phyloP scores from a whole-genome alignment of 2,888 invertebrate genomes.

The Ceramica pisi region DNA sequence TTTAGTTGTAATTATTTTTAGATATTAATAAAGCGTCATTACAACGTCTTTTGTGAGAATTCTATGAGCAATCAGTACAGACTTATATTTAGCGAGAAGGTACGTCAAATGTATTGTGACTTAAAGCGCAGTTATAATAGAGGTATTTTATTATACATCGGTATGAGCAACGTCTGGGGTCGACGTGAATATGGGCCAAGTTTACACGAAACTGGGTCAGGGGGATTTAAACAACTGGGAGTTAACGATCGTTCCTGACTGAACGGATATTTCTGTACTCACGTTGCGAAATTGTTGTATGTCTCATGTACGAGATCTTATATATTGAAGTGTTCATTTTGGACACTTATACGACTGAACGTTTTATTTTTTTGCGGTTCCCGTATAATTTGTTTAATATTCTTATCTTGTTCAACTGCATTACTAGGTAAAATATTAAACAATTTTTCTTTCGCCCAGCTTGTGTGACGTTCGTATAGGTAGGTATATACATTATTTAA shows the following conservation, averaged over 20 bases:
- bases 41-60: conserved; percentile 1
- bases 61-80: conserved; percentile 7
- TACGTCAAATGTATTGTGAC: conserved; percentile 20
- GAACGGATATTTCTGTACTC: conserved; percentile 79
- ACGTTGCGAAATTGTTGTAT: conserved; percentile 53
- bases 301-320: conserved; percentile 24
- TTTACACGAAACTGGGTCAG: conserved; percentile 85
- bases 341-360: neutral
- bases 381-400: neutral
- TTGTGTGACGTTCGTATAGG: conserved; percentile 8
- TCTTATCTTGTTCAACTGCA: neutral
- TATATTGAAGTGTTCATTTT: conserved; percentile 4
- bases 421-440: neutral
- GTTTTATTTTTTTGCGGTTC: neutral
- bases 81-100: neutral
- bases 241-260: conserved; percentile 76
- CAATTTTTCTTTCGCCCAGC: neutral
- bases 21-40: neutral
- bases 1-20: conserved; percentile 4
- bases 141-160: conserved; percentile 62
- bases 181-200: conserved; percentile 84
- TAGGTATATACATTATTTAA: conserved; percentile 27
- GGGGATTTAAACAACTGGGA: conserved; percentile 81
- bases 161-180: conserved; percentile 71
- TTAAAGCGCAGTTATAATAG: conserved; percentile 34